These are phyloP conservation scores for Portunus trituberculatus DNA, from an alignment of 1,140 invertebrate genomes.

Conservation along the genomic window DNA sequence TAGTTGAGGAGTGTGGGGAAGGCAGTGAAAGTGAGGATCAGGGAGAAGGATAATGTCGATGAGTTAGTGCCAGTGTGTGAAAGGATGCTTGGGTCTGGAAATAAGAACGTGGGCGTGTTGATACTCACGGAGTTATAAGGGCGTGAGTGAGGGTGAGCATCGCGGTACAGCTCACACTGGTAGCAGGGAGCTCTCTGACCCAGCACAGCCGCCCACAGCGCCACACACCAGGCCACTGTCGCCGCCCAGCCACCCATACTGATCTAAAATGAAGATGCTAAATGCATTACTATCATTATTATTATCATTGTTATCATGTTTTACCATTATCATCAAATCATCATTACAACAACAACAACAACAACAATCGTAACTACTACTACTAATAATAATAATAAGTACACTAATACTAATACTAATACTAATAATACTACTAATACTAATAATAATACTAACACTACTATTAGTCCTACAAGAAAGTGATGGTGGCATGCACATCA, in stretches of 20 bases:
- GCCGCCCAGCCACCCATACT: not conserved
- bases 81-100: not conserved
- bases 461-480: too few species aligned
- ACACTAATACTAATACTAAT: too few species aligned
- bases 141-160: slow-evolving; percentile 35
- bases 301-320: too few species aligned
- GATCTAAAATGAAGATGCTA: not conserved
- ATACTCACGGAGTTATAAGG: slow-evolving; percentile 48
- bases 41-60: not conserved
- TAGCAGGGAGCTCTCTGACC: slow-evolving; percentile 36
- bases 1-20: not conserved
- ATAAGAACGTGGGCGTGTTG: too few species aligned
- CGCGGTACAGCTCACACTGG: slow-evolving; percentile 46
- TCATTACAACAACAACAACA: too few species aligned
- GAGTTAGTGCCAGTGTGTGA: not conserved
- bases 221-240: slow-evolving; percentile 33
- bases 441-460: too few species aligned
- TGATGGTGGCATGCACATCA: too few species aligned
- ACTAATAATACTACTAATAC: too few species aligned
- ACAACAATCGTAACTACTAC: too few species aligned
- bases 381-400: too few species aligned
- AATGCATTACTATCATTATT: not conserved
- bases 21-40: not conserved
- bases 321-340: too few species aligned
- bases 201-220: slow-evolving; percentile 12